Percentiles rank a stretch among this genome's conserved stretches.
Conservation (phyloP, 2,113 vertebrate genomes). For the Macrotis lagotis region DNA sequence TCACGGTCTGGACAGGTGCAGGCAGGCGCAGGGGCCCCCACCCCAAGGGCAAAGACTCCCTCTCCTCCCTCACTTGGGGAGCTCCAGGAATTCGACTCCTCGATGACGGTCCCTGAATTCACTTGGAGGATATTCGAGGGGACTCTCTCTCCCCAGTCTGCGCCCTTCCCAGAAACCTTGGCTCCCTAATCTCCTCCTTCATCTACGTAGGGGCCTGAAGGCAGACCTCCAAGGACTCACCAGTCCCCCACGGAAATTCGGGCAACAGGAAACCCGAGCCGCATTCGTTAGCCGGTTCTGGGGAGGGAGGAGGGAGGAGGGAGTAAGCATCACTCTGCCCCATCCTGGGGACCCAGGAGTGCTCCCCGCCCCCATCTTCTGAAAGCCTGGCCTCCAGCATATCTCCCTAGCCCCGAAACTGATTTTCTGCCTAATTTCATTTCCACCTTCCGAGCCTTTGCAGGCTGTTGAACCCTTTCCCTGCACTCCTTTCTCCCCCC, state of each 20-base stretch:
- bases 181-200: not conserved
- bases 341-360: not conserved
- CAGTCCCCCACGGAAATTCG: constrained; percentile 26
- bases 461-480: not conserved
- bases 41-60: not conserved
- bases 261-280: not conserved
- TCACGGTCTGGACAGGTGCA: not conserved
- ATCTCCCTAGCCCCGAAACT: not conserved
- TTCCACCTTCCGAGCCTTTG: not conserved
- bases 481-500: not conserved
- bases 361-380: not conserved
- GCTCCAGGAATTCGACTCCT: not conserved
- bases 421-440: not conserved
- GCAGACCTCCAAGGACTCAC: constrained; percentile 51
- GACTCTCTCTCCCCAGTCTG: not conserved
- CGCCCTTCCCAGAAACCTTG: not conserved
- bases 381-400: not conserved
- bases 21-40: too few relatives aligned
- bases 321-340: not conserved
- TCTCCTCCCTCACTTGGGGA: not conserved
- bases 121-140: not conserved
- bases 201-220: not conserved
- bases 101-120: not conserved
- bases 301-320: not conserved
- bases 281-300: constrained; percentile 55